Base-by-base conservation (phyloP, 1,140 invertebrate genomes). In the Diplogasteroides magnus region DNA sequence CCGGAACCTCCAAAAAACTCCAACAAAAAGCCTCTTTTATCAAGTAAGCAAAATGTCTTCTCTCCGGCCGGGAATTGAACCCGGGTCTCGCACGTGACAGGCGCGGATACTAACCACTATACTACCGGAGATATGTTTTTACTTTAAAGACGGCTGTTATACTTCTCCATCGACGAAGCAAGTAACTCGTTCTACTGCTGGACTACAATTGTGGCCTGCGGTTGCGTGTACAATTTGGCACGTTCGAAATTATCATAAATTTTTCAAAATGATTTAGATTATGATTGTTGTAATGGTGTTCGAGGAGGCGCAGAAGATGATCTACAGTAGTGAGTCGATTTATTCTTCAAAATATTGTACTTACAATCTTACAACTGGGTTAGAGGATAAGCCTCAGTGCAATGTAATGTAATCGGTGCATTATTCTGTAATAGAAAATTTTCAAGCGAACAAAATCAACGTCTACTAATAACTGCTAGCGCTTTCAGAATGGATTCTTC, bases 11-110 rank as follows among this genome's bases (percentile, higher is more conserved):
- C n/a, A n/a, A n/a, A n/a, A n/a, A n/a, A n/a, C n/a, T n/a, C n/a
- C n/a, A n/a, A n/a, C n/a, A n/a, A n/a, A n/a, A n/a, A n/a, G n/a
- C n/a, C n/a, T n/a, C n/a, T n/a, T n/a, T n/a, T n/a, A n/a, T n/a
- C n/a, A n/a, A n/a, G n/a, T n/a, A n/a, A n/a, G n/a, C n/a, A n/a
- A n/a, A n/a, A n/a, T n/a, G n/a, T n/a, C 6, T 61, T 61, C 71
- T 73, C 71, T 71, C 71, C 72, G 71, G 71, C 71, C 71, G 71
- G 71, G 71, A 73, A 73, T 73, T 72, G 76, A 73, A 73, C 71
- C 73, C 73, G 73, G 72, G 73, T 74, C 73, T 74, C 73, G 31
- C 73, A 71, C 72, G 72, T 74, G 72, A 74, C 72, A 74, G 72
- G 61, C 72, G 72, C 67, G 72, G 72, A 74, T 74, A 74, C 72